A percentile compares a stretch with the other conserved stretches of the same genome.
phyloP scores from a whole-genome alignment of 2,113 vertebrate genomes.

The Xiphias gladius region DNA sequence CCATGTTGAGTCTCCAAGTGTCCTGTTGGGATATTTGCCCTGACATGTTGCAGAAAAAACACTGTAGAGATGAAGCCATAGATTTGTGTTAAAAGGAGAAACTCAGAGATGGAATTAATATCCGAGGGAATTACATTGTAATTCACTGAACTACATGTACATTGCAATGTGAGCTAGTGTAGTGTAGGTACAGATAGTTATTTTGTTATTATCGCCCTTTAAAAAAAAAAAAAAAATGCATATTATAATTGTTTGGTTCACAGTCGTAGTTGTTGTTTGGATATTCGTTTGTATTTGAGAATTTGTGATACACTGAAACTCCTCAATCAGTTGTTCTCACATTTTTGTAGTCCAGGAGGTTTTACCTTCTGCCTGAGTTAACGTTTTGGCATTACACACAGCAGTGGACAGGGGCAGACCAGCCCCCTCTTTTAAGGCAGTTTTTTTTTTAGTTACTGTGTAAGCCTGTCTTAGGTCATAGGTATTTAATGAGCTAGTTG shows the following conservation, averaged over 20 bases:
- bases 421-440: not conserved
- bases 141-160: not conserved
- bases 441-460: not conserved
- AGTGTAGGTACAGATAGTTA: not conserved
- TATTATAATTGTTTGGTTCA: not conserved
- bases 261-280: not conserved
- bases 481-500: constrained; percentile 5
- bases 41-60: not conserved
- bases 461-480: not conserved
- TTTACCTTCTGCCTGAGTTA: constrained; percentile 1
- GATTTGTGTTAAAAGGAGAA: not conserved
- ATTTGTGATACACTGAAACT: not conserved
- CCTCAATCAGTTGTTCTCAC: not conserved
- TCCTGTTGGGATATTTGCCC: too few relatives aligned
- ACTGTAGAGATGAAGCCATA: not conserved
- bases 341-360: not conserved
- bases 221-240: too few relatives aligned
- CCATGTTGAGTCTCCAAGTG: too few relatives aligned
- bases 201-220: not conserved
- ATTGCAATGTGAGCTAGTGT: not conserved
- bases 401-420: not conserved
- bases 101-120: not conserved
- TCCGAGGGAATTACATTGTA: not conserved
- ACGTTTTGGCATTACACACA: not conserved
- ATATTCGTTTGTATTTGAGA: not conserved